Conservation (phyloP, 2,888 invertebrate species). For the Acronicta leporina region DNA sequence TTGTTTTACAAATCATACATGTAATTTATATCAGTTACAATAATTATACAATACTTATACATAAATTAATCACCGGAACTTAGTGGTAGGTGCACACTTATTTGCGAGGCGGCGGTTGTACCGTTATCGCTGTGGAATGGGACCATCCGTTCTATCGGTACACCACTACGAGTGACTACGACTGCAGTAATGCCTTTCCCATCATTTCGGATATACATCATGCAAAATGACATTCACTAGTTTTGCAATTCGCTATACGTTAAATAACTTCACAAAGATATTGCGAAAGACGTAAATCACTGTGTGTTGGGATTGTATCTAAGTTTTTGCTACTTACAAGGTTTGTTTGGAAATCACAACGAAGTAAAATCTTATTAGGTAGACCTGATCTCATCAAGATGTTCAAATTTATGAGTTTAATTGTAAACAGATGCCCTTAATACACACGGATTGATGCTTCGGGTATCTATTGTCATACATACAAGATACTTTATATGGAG, state of each 20-base stretch:
- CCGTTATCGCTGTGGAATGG: slow-evolving; percentile 82
- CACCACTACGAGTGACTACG: slow-evolving; percentile 54
- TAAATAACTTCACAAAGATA: slow-evolving; percentile 38
- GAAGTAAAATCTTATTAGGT: slow-evolving; percentile 11
- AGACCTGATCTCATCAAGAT: no score
- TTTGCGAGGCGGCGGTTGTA: slow-evolving; percentile 71
- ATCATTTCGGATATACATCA: slow-evolving; percentile 64
- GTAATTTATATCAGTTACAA: slow-evolving; percentile 26
- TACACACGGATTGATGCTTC: no score
- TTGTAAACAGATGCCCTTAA: no score
- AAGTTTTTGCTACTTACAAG: slow-evolving; percentile 37
- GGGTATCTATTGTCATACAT: no score
- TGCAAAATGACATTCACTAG: slow-evolving; percentile 52
- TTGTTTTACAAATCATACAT: slow-evolving; percentile 21
- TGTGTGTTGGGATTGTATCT: slow-evolving; percentile 15
- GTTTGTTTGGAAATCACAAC: slow-evolving; percentile 33
- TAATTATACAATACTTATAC: slow-evolving; percentile 10
- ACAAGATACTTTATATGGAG: no score
- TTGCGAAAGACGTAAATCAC: slow-evolving; percentile 38
- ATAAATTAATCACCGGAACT: slow-evolving; percentile 52
- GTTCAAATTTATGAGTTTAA: no score
- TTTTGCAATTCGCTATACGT: slow-evolving; percentile 53
- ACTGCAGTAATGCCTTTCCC: slow-evolving; percentile 55
- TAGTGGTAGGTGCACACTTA: slow-evolving; percentile 58
- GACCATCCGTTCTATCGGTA: slow-evolving; percentile 83